These are phyloP conservation scores for Cirrhinus molitorella DNA, from an alignment of 2,797 vertebrate species.

Conservation along the genomic window DNA sequence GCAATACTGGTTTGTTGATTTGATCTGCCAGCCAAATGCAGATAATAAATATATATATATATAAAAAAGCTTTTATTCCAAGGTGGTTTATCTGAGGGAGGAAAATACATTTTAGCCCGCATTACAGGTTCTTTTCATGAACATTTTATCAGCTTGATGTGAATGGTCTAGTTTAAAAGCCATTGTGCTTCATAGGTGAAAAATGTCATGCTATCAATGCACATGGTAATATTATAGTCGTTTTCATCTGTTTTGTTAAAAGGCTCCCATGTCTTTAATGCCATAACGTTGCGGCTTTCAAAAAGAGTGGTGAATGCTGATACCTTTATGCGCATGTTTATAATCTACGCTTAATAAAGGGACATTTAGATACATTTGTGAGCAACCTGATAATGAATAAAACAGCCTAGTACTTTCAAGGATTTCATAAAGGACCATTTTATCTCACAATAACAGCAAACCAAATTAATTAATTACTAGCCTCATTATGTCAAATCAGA, in stretches of 20 bases:
- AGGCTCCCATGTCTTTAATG: background rate
- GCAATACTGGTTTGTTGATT: background rate
- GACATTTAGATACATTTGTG: background rate
- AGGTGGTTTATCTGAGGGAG: background rate
- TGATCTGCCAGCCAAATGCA: background rate
- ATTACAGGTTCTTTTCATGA: background rate
- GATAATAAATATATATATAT: background rate
- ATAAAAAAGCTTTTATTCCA: background rate
- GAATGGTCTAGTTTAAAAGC: conserved; percentile 20
- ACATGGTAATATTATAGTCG: background rate
- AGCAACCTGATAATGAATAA: background rate
- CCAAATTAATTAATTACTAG: background rate
- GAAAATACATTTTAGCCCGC: background rate
- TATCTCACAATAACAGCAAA: background rate
- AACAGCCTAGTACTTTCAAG: background rate
- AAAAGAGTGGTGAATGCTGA: background rate
- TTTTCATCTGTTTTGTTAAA: background rate
- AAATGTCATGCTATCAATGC: conserved; percentile 11
- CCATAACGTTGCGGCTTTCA: background rate
- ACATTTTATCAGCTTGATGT: background rate
- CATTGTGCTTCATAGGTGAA: background rate
- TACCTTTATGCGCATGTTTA: background rate
- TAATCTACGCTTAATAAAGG: background rate
- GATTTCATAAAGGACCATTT: background rate
- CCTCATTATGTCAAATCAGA: background rate